Base-by-base conservation (phyloP, 23 tunicate species). In the Pegea sp. region DNA sequence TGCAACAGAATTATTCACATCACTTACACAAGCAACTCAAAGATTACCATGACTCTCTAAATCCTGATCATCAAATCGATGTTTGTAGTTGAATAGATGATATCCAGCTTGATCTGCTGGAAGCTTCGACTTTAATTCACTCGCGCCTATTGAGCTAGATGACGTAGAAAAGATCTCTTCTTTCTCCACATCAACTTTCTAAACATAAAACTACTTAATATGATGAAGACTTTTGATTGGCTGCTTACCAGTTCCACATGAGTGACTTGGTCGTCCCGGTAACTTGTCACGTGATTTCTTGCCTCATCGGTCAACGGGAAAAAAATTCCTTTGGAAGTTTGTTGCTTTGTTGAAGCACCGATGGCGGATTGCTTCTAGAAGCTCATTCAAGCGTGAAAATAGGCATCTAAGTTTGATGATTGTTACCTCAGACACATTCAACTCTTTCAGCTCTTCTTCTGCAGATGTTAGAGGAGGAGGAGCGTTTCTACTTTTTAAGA, bases 391-490 rank as follows among this genome's bases (percentile, higher is more conserved):
- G 11, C 46, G 11, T 38, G 13, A 38, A 38, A 38, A 8, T 38
- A 8, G 11, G 11, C 11, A 38, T 38, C 46, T 11, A 38, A 11
- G 16, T 38, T 38, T 8, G 11, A 23, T 34, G 22, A 18, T n/a
- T 58, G 55, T 26, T 33, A 74, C 84, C 64, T 84, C 84, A 0
- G 49, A 60, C 22, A 62, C 76, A 29, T 84, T 68, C 16, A 73
- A 21, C 2, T 46, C 42, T 31, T 63, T 68, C 7, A 56, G 27
- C 48, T 74, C 95, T 68, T 67, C 68, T 51, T 84, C 95, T 3
- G 95, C 71, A 30, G 30, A 34, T 22, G 95, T 84, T 19, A 84
- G 70, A 3, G 95, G 95, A 13, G 84, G 84, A 29, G 95, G 95
- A 7, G 84, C 86, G 28, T 63, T 32, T 50, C 60, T 55, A 25